Conservation (phyloP, 2,888 invertebrate genomes). For the Pristionchus maxplancki region DNA sequence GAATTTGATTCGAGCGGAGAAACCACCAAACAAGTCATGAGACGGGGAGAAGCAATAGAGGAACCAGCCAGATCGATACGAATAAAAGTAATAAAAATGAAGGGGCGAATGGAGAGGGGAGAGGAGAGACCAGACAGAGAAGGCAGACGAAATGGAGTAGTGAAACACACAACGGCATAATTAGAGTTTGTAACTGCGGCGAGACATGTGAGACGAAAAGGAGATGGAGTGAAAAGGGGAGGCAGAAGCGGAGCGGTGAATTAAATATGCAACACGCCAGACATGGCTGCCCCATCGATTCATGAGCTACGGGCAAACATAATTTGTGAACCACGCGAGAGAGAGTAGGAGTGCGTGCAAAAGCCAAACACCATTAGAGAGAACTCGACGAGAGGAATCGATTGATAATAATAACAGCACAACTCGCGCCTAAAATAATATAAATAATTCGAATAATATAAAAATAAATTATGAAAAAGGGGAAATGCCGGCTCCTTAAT, state of each 20-base stretch:
- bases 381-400: neutral
- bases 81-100: slow-evolving; percentile 52
- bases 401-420: slow-evolving; percentile 34
- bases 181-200: slow-evolving; percentile 39
- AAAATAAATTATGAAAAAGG: neutral
- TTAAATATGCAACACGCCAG: slow-evolving; percentile 48
- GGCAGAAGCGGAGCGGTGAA: slow-evolving; percentile 16
- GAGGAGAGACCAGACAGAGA: slow-evolving; percentile 23
- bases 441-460: neutral
- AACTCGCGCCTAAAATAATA: neutral
- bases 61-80: slow-evolving; percentile 47
- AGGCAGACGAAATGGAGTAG: neutral
- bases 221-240: slow-evolving; percentile 23
- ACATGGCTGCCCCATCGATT: slow-evolving; percentile 29
- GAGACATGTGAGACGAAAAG: neutral
- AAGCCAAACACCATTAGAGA: neutral
- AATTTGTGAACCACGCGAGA: neutral
- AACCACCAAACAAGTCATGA: slow-evolving; percentile 4
- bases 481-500: neutral
- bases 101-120: neutral
- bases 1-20: neutral
- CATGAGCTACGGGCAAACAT: neutral
- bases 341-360: neutral
- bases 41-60: slow-evolving; percentile 13
- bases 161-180: slow-evolving; percentile 46